Percentiles rank a stretch among this genome's conserved stretches.
These are phyloP conservation scores for Xerus inauris DNA, from an alignment of 2,113 vertebrate species.

Conservation along the genomic window DNA sequence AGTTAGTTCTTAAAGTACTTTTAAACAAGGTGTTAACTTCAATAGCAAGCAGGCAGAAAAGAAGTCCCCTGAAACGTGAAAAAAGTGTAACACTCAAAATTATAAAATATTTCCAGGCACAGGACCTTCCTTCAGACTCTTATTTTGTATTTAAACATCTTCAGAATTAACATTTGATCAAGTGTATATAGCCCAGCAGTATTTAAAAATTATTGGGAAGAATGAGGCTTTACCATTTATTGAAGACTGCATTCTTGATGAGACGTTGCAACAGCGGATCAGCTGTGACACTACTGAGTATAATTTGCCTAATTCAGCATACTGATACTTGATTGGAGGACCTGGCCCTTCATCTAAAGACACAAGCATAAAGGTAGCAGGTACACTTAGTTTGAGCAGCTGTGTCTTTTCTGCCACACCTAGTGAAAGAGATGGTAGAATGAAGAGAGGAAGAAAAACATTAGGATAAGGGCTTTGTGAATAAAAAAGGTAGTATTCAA, in stretches of 20 bases:
- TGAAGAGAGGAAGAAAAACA: background rate
- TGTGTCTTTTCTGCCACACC: constrained; percentile 98
- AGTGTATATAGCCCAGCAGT: background rate
- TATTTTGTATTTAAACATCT: constrained; percentile 17
- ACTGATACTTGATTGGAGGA: constrained; percentile 99
- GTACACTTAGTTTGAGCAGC: constrained; percentile 96
- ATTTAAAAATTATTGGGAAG: constrained; percentile 46
- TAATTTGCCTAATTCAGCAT: constrained; percentile 98
- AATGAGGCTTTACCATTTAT: constrained; percentile 94
- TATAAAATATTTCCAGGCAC: constrained; percentile 12
- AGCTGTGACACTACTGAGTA: constrained; percentile 99
- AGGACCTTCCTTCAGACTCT: background rate
- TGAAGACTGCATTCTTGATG: constrained; percentile 98
- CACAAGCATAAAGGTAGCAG: constrained; percentile 99
- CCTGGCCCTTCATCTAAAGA: constrained; percentile 98
- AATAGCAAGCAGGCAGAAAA: constrained; percentile 1
- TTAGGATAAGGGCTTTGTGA: constrained; percentile 27
- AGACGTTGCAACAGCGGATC: constrained; percentile 98
- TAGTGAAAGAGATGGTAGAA: constrained; percentile 63
- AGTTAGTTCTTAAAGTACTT: no score
- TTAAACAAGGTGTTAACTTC: background rate
- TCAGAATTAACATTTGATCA: constrained; percentile 36
- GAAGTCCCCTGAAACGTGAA: background rate
- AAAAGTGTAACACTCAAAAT: background rate
- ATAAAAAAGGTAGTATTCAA: constrained; percentile 10